A percentile compares a stretch with the other conserved stretches of the same genome.
phyloP scores from a whole-genome alignment of 2,888 invertebrate species.

The Cantharis rustica region DNA sequence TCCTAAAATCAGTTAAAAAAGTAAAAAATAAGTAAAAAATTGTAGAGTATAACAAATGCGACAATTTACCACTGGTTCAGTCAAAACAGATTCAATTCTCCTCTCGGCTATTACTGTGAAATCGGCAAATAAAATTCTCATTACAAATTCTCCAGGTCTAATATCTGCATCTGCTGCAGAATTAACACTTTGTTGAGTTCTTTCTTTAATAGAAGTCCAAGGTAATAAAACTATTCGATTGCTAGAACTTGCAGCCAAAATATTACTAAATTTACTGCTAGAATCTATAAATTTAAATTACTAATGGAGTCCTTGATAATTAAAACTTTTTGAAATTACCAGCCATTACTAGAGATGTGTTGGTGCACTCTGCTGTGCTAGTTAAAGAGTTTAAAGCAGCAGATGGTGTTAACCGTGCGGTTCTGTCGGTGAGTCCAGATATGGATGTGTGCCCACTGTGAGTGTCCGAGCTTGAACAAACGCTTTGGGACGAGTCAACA shows the following conservation, averaged over 20 bases:
- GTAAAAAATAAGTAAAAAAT: too few relatives aligned
- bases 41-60: not conserved
- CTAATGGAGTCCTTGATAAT: not conserved
- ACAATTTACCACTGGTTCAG: constrained; percentile 76
- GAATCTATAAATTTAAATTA: constrained; percentile 27
- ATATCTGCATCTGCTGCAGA: constrained; percentile 64
- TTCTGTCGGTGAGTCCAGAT: constrained; percentile 51
- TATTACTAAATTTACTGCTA: constrained; percentile 35
- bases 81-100: constrained; percentile 94
- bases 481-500: constrained; percentile 53
- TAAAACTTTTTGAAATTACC: not conserved
- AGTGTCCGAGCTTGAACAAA: constrained; percentile 51
- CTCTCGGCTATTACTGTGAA: constrained; percentile 93
- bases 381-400: constrained; percentile 44
- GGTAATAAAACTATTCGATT: constrained; percentile 70
- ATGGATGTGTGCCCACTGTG: constrained; percentile 54
- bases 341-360: constrained; percentile 9
- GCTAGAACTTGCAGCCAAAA: constrained; percentile 16
- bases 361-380: constrained; percentile 30
- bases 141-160: constrained; percentile 93
- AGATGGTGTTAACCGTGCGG: constrained; percentile 46
- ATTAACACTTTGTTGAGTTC: constrained; percentile 47
- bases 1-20: constrained; percentile 68
- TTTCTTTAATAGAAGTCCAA: constrained; percentile 82
- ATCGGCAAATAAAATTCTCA: constrained; percentile 93